Base-by-base conservation (phyloP, 1,140 invertebrate genomes). In the Trachymyrmex septentrionalis region DNA sequence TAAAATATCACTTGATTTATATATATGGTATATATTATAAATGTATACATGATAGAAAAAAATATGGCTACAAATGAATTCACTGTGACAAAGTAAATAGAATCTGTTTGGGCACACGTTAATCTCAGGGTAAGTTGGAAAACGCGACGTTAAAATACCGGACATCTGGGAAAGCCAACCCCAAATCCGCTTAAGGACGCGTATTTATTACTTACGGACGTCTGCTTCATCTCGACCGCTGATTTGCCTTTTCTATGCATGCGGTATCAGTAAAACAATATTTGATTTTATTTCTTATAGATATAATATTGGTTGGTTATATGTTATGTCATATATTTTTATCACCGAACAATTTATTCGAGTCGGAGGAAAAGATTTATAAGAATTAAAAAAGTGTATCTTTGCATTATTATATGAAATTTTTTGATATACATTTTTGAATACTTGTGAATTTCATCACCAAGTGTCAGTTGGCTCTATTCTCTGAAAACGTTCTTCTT, bases 171-270 rank as follows among this genome's bases (percentile, higher is more conserved):
- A 94, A 94, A 95, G 91, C 92, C 91, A 93, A 90, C 87, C 90
- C 89, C 91, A 94, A 93, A 94, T 94, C 93, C 93, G 92, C 92
- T 94, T 94, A 94, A 94, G 91, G 89, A 93, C 91, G 93, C 94
- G 92, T 94, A 93, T 94, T 94, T 94, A 94, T 94, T 94, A 94
- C 94, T 94, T 93, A 93, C 91, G 91, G 92, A 93, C 91, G 88
- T 93, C 93, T 92, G 91, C 90, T 87, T 92, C 86, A 88, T 88
- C 90, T 94, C 91, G 87, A 88, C 89, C 90, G 88, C 86, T 91
- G 12, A 69, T 66, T 38, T 38, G n/a, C 5, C 53, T 59, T 21
- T 82, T 72, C 14, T 14, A 12, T 30, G 27, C 27, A 21, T 7
- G 4, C n/a, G n/a, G 7, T 38, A 30, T 67, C 3, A n/a, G 10